These are phyloP conservation scores for Aporrectodea caliginosa DNA, from an alignment of 1,140 invertebrate species.

Conservation along the genomic window DNA sequence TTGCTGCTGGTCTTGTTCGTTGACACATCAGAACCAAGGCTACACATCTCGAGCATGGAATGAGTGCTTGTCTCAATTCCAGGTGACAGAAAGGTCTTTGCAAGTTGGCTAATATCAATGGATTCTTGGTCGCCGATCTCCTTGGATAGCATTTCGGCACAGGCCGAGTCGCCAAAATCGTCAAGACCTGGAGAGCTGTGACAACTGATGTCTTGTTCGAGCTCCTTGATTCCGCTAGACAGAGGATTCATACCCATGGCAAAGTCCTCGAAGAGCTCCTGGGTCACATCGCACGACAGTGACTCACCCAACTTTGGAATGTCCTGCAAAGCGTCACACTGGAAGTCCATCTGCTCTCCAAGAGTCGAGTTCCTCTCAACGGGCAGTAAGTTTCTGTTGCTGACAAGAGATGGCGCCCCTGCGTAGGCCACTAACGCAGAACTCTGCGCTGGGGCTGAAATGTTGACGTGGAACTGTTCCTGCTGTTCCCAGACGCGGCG, in stretches of 20 bases:
- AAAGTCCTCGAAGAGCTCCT: neutral
- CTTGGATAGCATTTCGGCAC: neutral
- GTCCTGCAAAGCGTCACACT: neutral
- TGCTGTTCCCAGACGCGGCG: neutral
- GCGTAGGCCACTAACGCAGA: too few relatives aligned
- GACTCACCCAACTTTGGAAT: neutral
- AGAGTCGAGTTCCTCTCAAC: too few relatives aligned
- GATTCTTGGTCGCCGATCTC: neutral
- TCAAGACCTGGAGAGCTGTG: too few relatives aligned
- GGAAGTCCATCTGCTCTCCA: neutral
- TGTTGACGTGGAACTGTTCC: neutral
- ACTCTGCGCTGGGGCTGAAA: too few relatives aligned
- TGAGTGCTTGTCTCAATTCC: neutral
- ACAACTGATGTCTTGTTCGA: neutral
- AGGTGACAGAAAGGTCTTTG: neutral
- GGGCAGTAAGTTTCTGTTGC: too few relatives aligned
- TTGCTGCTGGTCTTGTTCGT: too few relatives aligned
- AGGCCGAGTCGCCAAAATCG: neutral
- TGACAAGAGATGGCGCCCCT: too few relatives aligned
- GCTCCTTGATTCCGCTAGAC: neutral
- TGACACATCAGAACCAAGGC: too few relatives aligned
- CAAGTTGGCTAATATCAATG: neutral
- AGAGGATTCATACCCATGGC: neutral
- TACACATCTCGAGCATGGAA: neutral
- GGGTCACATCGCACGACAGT: neutral